A percentile compares a stretch with the other conserved stretches of the same genome.
These are phyloP conservation scores for Ardeotis arabs DNA, from an alignment of 2,113 vertebrate species.

Conservation along the genomic window DNA sequence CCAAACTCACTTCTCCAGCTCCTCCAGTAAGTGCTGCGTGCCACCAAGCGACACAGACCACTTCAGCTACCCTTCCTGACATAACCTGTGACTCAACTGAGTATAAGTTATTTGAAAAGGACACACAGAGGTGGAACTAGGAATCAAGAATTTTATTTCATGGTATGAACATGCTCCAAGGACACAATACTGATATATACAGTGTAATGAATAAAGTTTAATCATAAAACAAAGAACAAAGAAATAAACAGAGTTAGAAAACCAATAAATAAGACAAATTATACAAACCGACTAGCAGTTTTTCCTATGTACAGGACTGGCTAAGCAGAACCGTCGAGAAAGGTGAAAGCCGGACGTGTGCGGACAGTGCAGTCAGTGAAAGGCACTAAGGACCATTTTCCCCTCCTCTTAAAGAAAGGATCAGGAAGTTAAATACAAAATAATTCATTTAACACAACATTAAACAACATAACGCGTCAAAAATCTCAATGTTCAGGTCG, in stretches of 20 bases:
- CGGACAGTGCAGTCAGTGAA: conserved; percentile 51
- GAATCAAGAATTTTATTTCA: conserved; percentile 73
- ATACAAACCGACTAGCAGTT: neutral
- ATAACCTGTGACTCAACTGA: rapidly evolving
- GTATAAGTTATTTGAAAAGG: neutral
- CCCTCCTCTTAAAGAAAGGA: conserved; percentile 46
- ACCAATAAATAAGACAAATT: conserved; percentile 40
- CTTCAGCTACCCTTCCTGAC: neutral
- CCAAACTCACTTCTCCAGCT: rapidly evolving
- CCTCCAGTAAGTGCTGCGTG: rapidly evolving
- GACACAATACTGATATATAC: conserved; percentile 67
- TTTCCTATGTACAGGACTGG: neutral
- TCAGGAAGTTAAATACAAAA: conserved; percentile 25
- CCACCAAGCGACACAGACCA: rapidly evolving
- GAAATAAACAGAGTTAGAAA: conserved; percentile 41
- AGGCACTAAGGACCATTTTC: conserved; percentile 70
- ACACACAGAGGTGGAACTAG: neutral
- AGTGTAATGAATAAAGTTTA: conserved; percentile 54
- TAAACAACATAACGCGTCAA: neutral
- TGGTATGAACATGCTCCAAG: conserved; percentile 69
- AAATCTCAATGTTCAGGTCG: neutral
- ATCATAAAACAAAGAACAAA: conserved; percentile 43
- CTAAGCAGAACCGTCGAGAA: neutral
- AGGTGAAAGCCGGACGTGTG: conserved; percentile 35
- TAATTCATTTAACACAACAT: neutral